A percentile compares a stretch with the other conserved stretches of the same genome.
Evolutionary conservation across 2,113 vertebrate genomes (phyloP).

Genomic region (Paracanthobrama guichenoti): DNA sequence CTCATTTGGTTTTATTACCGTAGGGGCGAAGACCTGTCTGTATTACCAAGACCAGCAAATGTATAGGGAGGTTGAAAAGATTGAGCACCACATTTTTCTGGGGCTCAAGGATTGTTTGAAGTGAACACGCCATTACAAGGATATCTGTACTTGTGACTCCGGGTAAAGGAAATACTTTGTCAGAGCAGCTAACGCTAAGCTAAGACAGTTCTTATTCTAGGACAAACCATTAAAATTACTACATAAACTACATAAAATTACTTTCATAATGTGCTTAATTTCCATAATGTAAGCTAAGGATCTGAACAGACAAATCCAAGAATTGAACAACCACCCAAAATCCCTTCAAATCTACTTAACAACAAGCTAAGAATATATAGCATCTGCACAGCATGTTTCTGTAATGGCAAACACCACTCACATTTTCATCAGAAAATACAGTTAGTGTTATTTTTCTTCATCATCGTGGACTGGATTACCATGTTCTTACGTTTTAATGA

Average conservation of each 20-base stretch:
- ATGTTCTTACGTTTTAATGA: neutral
- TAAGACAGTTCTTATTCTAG: too few relatives aligned
- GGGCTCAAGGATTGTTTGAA: constrained; percentile 7
- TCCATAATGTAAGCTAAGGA: neutral
- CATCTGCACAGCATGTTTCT: neutral
- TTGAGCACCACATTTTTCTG: neutral
- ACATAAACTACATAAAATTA: neutral
- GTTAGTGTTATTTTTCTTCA: neutral
- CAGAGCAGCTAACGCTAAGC: neutral
- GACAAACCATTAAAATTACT: neutral
- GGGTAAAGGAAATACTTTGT: neutral
- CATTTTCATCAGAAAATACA: neutral
- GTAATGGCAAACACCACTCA: too few relatives aligned
- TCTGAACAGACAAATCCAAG: neutral
- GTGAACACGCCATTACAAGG: constrained; percentile 4
- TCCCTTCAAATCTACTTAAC: neutral
- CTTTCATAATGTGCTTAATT: neutral
- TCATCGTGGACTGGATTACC: too few relatives aligned
- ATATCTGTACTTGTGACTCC: neutral
- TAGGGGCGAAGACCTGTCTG: neutral
- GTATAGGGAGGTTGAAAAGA: neutral
- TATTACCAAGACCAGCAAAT: neutral
- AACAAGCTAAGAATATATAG: neutral
- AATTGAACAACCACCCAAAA: neutral
- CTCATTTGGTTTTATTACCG: constrained; percentile 27